A percentile compares a stretch with the other conserved stretches of the same genome.
These are phyloP conservation scores for Phalacrocorax brasilianus DNA, from an alignment of 2,113 vertebrate genomes.

Conservation along the genomic window DNA sequence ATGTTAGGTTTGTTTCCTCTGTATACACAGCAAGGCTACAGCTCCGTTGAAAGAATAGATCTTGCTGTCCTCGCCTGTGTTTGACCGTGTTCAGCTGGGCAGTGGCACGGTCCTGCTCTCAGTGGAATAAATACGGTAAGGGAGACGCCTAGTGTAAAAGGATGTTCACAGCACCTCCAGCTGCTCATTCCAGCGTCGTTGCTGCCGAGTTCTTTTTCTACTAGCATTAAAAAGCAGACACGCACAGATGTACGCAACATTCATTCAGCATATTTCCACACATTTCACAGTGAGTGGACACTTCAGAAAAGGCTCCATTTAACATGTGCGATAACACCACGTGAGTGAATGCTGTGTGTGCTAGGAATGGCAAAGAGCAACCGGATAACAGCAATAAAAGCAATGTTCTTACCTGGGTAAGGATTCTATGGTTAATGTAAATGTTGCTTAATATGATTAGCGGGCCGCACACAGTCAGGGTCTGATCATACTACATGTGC, in stretches of 20 bases:
- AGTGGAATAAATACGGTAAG: neutral
- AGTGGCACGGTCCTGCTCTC: neutral
- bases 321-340: neutral
- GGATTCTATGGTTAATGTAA: neutral
- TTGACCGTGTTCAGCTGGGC: rapidly evolving
- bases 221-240: neutral
- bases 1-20: neutral
- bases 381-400: neutral
- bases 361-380: neutral
- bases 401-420: neutral
- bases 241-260: rapidly evolving
- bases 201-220: neutral
- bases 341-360: neutral
- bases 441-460: neutral
- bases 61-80: rapidly evolving
- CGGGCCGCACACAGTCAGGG: neutral
- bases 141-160: constrained; percentile 30
- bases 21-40: neutral
- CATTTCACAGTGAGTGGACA: neutral
- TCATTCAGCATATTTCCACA: neutral
- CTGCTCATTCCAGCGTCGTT: rapidly evolving
- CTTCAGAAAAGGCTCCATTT: neutral
- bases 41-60: rapidly evolving
- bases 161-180: neutral
- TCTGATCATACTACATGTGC: neutral